Evolutionary conservation across 64 coral and sea anemone species (phyloP).

Genomic region (Orbicella faveolata): DNA sequence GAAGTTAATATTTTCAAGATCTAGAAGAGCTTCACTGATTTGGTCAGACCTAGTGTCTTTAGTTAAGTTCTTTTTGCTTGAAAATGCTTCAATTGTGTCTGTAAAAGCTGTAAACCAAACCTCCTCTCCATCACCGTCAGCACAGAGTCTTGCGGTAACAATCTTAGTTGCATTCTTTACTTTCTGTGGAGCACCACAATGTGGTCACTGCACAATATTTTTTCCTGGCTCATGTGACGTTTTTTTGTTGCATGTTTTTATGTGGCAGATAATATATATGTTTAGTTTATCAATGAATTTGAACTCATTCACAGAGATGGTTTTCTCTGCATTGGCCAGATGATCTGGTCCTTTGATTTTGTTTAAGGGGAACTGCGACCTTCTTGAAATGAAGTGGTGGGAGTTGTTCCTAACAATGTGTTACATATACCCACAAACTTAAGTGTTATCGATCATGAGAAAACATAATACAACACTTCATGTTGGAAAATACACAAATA

Average conservation of each 20-base stretch:
- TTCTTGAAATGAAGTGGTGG: slow-evolving; percentile 31
- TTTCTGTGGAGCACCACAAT: slow-evolving; percentile 25
- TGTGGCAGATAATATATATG: too few relatives aligned
- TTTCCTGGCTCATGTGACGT: neutral
- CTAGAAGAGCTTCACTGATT: slow-evolving; percentile 27
- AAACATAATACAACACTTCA: too few relatives aligned
- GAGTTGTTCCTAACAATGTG: slow-evolving; percentile 42
- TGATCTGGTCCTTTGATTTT: slow-evolving; percentile 37
- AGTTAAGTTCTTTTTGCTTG: slow-evolving; percentile 27
- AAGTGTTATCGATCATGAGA: neutral
- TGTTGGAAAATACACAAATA: too few relatives aligned
- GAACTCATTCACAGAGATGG: slow-evolving; percentile 17
- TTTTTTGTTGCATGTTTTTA: slow-evolving; percentile 3
- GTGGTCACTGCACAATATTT: slow-evolving; percentile 12
- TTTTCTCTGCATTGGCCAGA: slow-evolving; percentile 39
- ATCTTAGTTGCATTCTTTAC: slow-evolving; percentile 6
- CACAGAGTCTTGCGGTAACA: neutral
- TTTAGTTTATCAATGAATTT: slow-evolving; percentile 16
- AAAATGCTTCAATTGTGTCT: slow-evolving; percentile 10
- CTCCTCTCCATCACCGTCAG: slow-evolving; percentile 5
- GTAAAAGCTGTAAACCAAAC: slow-evolving; percentile 19
- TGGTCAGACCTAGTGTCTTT: neutral
- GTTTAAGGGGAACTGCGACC: neutral
- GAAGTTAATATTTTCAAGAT: slow-evolving; percentile 12
- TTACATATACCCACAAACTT: neutral